Conservation (phyloP, 2,888 invertebrate genomes). For the Blera fallax region DNA sequence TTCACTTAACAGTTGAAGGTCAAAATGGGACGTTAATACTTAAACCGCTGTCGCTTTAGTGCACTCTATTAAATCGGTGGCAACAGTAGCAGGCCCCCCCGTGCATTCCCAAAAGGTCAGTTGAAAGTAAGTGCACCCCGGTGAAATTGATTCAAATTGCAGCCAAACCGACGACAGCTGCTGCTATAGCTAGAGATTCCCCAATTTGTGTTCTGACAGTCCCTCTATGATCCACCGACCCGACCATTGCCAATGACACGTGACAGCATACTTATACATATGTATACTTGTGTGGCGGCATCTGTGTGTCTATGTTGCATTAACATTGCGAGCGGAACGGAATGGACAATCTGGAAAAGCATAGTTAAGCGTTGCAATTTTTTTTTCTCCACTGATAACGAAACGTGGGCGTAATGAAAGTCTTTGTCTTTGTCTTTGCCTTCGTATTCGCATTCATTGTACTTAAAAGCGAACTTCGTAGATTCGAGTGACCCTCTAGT, state of each 20-base stretch:
- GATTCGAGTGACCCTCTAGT: constrained; percentile 48
- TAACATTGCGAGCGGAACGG: neutral
- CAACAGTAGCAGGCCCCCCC: neutral
- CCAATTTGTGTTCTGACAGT: constrained; percentile 34
- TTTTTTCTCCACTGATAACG: constrained; percentile 49
- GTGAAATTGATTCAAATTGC: constrained; percentile 58
- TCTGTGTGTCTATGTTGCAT: constrained; percentile 48
- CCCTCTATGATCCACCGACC: constrained; percentile 21
- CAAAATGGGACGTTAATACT: constrained; percentile 27
- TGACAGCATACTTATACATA: constrained; percentile 66
- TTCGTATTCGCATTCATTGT: neutral
- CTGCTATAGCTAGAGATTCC: constrained; percentile 2
- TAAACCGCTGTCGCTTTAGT: constrained; percentile 20
- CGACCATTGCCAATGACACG: constrained; percentile 69
- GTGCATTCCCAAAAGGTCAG: constrained; percentile 36
- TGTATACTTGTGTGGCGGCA: constrained; percentile 8
- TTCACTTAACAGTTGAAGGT: constrained; percentile 65
- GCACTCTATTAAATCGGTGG: constrained; percentile 33
- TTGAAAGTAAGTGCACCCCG: constrained; percentile 59
- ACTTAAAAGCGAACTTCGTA: neutral
- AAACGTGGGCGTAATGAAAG: constrained; percentile 46
- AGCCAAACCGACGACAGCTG: no score
- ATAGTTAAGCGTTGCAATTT: constrained; percentile 39
- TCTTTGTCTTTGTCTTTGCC: constrained; percentile 39
- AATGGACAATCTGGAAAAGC: constrained; percentile 8